Conservation (phyloP, 1,140 invertebrate species). For the Macrobrachium rosenbergii region DNA sequence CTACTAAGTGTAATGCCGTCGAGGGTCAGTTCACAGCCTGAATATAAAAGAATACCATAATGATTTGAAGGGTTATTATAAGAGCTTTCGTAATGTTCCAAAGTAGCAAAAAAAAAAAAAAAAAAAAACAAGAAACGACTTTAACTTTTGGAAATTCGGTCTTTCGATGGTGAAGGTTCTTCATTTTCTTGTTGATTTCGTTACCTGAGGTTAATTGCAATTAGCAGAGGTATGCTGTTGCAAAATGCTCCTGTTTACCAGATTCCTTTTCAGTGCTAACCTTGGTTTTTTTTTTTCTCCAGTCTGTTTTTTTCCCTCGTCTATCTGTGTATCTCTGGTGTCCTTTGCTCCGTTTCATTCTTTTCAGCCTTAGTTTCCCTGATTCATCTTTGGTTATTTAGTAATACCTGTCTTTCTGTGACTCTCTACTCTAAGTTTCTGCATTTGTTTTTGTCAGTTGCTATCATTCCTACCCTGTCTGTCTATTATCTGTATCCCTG, state of each 20-base stretch:
- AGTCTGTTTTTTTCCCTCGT: background rate
- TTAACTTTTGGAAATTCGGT: too few species aligned
- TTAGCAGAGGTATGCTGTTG: background rate
- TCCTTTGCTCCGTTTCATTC: background rate
- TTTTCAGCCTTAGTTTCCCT: too few species aligned
- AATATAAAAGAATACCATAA: too few species aligned
- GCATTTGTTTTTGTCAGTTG: background rate
- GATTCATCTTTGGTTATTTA: too few species aligned
- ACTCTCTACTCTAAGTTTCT: too few species aligned
- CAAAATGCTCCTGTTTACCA: background rate
- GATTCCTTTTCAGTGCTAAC: background rate
- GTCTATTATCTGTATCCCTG: background rate
- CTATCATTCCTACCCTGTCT: background rate
- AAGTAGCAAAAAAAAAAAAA: too few species aligned
- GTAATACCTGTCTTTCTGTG: conserved; percentile 16
- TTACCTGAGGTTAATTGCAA: background rate
- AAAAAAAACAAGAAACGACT: too few species aligned
- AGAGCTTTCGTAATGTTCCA: too few species aligned
- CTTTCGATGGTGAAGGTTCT: background rate
- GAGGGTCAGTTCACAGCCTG: too few species aligned
- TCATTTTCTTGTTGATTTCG: background rate
- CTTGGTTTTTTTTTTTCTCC: background rate
- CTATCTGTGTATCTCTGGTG: background rate
- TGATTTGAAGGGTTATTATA: too few species aligned
- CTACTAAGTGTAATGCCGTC: too few species aligned